phyloP scores from a whole-genome alignment of 2,797 vertebrate genomes.

The Phoxinus dragarum region DNA sequence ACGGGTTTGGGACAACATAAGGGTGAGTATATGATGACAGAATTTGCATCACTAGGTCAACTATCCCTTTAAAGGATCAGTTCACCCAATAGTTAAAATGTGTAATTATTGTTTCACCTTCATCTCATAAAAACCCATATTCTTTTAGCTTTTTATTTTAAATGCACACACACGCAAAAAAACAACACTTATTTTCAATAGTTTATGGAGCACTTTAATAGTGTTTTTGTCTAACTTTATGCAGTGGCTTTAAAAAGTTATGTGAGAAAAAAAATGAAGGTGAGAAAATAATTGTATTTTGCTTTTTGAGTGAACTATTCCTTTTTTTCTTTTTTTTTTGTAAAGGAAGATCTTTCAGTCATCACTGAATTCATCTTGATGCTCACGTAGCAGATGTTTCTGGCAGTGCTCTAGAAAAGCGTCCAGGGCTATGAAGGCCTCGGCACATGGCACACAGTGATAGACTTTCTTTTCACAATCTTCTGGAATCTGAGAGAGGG shows the following conservation, averaged over 20 bases:
- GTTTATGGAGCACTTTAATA: background rate
- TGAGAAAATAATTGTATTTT: background rate
- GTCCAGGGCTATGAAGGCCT: conserved; percentile 73
- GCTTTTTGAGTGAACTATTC: background rate
- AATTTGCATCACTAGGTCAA: background rate
- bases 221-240: background rate
- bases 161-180: background rate
- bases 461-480: conserved; percentile 70
- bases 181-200: background rate
- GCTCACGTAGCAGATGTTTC: conserved; percentile 68
- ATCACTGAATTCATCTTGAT: conserved; percentile 21
- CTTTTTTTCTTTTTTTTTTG: background rate
- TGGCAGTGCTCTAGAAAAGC: conserved; percentile 80
- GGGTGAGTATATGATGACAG: background rate
- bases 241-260: background rate
- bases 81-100: background rate
- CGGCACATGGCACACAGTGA: conserved; percentile 79
- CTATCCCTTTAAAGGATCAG: background rate
- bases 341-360: background rate
- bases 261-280: background rate
- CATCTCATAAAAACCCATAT: background rate
- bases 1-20: background rate
- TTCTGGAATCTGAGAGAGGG: conserved; percentile 60
- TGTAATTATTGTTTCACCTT: background rate
- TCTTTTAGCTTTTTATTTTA: background rate